Percentiles rank a stretch among this genome's conserved stretches.
Evolutionary conservation across 2,113 vertebrate species (phyloP).

Genomic region (Steatornis caripensis): DNA sequence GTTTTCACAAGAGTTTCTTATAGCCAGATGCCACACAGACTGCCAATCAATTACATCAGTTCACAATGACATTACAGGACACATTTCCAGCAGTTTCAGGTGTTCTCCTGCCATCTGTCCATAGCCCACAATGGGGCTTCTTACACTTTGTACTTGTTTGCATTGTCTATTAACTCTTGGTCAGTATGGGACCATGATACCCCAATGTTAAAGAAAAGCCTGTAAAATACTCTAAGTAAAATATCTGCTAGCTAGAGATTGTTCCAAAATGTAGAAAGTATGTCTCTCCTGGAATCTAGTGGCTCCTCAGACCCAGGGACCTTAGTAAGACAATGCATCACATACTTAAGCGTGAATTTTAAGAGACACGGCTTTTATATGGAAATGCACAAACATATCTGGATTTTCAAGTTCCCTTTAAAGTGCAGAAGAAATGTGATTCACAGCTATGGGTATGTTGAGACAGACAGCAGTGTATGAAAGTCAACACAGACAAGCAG

Average conservation of each 20-base stretch:
- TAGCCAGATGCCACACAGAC: background rate
- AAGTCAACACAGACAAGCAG: background rate
- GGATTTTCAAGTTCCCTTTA: background rate
- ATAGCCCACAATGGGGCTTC: background rate
- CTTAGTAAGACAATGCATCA: background rate
- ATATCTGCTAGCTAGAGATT: background rate
- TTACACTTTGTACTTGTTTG: background rate
- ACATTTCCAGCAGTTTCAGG: background rate
- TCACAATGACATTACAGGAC: background rate
- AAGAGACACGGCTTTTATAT: background rate
- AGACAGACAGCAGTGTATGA: background rate
- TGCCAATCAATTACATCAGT: too few relatives aligned
- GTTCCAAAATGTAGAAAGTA: background rate
- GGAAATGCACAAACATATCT: background rate
- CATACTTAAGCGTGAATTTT: background rate
- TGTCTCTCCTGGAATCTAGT: background rate
- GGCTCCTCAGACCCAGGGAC: accelerated
- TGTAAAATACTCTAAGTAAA: background rate
- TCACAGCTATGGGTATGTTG: background rate
- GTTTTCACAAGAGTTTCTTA: background rate
- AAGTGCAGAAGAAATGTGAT: background rate
- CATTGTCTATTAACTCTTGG: background rate
- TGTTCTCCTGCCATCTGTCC: background rate
- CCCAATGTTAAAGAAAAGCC: background rate
- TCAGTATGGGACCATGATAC: background rate